Conservation (phyloP, 2,113 vertebrate species). For the Struthio camelus region DNA sequence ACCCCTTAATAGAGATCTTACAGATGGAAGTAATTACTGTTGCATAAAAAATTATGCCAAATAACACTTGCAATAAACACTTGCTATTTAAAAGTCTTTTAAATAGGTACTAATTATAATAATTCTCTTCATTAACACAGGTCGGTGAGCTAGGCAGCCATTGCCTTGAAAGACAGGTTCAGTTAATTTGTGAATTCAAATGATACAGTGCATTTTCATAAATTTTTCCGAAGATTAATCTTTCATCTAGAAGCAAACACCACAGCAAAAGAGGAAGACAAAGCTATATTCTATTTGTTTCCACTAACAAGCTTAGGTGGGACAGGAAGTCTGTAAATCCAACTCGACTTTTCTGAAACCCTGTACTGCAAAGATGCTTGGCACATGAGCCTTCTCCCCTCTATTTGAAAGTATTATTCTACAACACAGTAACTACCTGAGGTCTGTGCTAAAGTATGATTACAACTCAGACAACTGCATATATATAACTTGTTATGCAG, state of each 20-base stretch:
- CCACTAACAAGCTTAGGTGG: neutral
- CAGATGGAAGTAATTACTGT: neutral
- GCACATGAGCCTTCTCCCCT: neutral
- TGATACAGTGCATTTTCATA: neutral
- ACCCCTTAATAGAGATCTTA: neutral
- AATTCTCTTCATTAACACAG: neutral
- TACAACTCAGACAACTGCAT: neutral
- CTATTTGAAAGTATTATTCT: neutral
- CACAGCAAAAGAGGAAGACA: neutral
- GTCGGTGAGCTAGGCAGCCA: neutral
- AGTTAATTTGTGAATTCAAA: neutral
- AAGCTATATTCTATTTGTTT: neutral
- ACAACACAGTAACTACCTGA: neutral
- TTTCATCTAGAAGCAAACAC: neutral
- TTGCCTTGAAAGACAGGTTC: neutral
- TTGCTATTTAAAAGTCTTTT: neutral
- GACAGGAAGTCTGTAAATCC: neutral
- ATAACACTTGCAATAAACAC: too few species aligned
- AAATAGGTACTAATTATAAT: neutral
- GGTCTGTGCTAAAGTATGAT: neutral
- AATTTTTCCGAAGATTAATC: neutral
- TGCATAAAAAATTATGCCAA: neutral
- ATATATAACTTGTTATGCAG: neutral
- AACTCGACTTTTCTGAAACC: neutral
- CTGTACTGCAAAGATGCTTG: neutral